Percentiles rank a stretch among this genome's conserved stretches.
Evolutionary conservation across 2,888 invertebrate genomes (phyloP).

Genomic region (Ceriagrion tenellum): DNA sequence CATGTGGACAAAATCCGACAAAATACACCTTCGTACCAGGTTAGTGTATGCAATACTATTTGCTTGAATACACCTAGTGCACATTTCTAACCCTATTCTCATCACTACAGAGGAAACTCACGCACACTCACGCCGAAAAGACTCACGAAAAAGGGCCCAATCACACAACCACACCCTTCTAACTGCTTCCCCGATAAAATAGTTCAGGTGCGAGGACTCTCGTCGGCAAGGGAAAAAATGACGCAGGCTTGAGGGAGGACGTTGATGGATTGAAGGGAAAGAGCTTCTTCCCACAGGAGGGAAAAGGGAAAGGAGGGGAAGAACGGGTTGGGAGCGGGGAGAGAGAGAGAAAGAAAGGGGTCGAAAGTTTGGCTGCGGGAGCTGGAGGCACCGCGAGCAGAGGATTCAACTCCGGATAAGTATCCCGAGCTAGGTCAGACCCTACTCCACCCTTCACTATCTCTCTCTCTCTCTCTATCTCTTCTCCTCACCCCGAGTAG

Average conservation of each 20-base stretch:
- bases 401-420: background rate
- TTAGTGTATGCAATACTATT: too few relatives aligned
- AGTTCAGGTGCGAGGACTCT: slow-evolving; percentile 28
- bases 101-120: too few relatives aligned
- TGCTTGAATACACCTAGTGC: too few relatives aligned
- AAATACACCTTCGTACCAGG: too few relatives aligned
- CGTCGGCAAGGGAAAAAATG: background rate
- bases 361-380: background rate
- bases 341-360: background rate
- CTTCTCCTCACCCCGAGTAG: background rate
- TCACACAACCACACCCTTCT: background rate
- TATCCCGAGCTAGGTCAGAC: background rate
- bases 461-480: background rate
- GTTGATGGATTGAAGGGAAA: slow-evolving; percentile 14
- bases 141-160: background rate
- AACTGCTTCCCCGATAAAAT: slow-evolving; percentile 18
- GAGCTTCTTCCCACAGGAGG: background rate
- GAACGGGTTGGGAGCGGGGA: background rate
- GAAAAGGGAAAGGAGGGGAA: background rate
- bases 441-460: background rate
- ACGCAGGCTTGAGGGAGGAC: background rate
- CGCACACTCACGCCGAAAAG: background rate
- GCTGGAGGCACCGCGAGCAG: background rate
- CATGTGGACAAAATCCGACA: too few relatives aligned
- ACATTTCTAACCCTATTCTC: too few relatives aligned